These are phyloP conservation scores for Drosophila aff. DNA, from an alignment of 1,140 invertebrate species.

Conservation along the genomic window DNA sequence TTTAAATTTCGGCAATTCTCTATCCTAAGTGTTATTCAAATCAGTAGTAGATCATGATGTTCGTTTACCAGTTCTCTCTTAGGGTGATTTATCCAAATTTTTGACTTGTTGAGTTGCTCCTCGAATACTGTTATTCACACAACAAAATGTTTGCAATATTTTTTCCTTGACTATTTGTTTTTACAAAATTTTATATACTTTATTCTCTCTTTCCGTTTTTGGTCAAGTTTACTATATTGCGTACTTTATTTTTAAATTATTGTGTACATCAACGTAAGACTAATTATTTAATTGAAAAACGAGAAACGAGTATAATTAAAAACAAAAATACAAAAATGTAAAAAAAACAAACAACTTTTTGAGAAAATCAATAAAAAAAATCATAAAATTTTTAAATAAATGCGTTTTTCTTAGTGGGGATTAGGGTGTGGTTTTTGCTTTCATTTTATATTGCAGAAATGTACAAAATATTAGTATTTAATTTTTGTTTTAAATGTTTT, in stretches of 20 bases:
- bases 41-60: slow-evolving; percentile 5
- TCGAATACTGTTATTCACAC: slow-evolving; percentile 9
- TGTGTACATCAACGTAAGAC: slow-evolving; percentile 81
- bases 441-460: not conserved
- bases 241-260: slow-evolving; percentile 76
- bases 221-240: slow-evolving; percentile 53
- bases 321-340: slow-evolving; percentile 45
- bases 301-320: slow-evolving; percentile 50
- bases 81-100: slow-evolving; percentile 48
- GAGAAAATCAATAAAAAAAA: slow-evolving; percentile 75
- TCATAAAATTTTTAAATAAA: slow-evolving; percentile 75
- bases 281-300: slow-evolving; percentile 80
- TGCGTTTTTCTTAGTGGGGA: not conserved
- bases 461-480: not conserved
- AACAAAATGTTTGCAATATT: slow-evolving; percentile 36
- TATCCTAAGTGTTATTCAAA: slow-evolving; percentile 47
- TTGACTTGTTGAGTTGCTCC: slow-evolving; percentile 43
- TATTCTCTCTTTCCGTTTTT: slow-evolving; percentile 52
- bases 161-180: slow-evolving; percentile 32
- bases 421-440: too few species aligned
- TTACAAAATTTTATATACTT: slow-evolving; percentile 34
- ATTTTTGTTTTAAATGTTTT: not conserved
- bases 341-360: slow-evolving; percentile 64
- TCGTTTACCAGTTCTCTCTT: slow-evolving; percentile 34
- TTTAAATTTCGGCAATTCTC: slow-evolving; percentile 42